Conservation (phyloP, 2,888 invertebrate genomes). For the Campopleginae sp. region DNA sequence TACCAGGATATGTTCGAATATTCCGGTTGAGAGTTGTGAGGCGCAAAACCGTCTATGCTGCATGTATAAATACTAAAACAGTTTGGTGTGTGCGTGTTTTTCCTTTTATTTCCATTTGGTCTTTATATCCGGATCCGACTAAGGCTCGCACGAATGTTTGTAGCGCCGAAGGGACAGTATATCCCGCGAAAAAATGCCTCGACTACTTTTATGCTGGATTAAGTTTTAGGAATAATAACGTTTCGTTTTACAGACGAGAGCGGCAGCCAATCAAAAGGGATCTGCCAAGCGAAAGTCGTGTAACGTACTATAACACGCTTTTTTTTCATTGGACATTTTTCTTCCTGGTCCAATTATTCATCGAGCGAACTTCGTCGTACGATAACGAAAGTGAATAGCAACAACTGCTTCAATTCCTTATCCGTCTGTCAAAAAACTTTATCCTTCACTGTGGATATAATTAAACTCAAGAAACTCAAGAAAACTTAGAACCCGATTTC, state of each 20-base stretch:
- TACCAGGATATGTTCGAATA: slow-evolving; percentile 41
- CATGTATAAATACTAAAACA: slow-evolving; percentile 26
- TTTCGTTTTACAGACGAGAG: slow-evolving; percentile 52
- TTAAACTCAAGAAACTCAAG: slow-evolving; percentile 5
- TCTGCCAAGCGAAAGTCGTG: slow-evolving; percentile 13
- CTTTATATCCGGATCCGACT: background rate
- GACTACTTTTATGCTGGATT: slow-evolving; percentile 10
- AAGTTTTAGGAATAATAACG: slow-evolving; percentile 26
- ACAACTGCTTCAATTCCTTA: background rate
- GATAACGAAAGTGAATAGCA: background rate
- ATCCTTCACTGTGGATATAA: slow-evolving; percentile 42
- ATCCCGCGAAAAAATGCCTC: slow-evolving; percentile 28
- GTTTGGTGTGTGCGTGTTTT: background rate
- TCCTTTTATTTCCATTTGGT: background rate
- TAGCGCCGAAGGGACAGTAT: slow-evolving; percentile 31
- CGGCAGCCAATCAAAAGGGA: slow-evolving; percentile 33
- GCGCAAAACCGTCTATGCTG: slow-evolving; percentile 18
- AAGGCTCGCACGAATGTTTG: slow-evolving; percentile 53
- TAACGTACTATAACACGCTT: slow-evolving; percentile 31
- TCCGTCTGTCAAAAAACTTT: background rate
- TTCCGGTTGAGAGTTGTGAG: slow-evolving; percentile 17
- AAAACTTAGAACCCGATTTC: background rate
- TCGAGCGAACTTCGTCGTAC: background rate
- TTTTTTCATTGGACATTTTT: background rate
- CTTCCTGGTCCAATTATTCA: background rate